phyloP scores from a whole-genome alignment of 2,113 vertebrate species.

The Nycticryphes semicollaris region DNA sequence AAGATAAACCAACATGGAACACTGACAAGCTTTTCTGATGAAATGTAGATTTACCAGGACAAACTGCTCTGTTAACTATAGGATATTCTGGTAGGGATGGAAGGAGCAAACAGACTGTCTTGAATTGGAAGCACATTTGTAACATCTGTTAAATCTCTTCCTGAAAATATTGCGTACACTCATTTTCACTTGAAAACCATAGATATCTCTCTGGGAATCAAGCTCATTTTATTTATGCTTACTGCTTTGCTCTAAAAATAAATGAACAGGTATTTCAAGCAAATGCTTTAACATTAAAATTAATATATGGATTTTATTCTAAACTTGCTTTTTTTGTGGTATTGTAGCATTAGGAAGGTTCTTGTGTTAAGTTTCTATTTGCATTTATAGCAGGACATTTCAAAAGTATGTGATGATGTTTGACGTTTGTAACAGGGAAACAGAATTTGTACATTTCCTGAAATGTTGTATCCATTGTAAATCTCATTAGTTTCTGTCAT shows the following conservation, averaged over 20 bases:
- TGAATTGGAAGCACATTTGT: background rate
- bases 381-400: background rate
- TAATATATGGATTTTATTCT: background rate
- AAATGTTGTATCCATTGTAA: background rate
- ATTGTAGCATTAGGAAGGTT: background rate
- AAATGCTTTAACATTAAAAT: background rate
- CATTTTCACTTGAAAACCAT: background rate
- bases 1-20: background rate
- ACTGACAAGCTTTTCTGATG: background rate
- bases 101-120: background rate
- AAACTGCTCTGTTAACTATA: background rate
- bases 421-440: background rate
- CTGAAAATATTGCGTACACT: background rate
- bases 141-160: background rate
- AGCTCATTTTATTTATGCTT: background rate
- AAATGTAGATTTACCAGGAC: background rate
- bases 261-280: background rate
- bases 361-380: background rate
- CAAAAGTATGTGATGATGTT: background rate
- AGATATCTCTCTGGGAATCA: background rate
- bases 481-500: background rate
- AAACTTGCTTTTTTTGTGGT: background rate
- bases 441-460: background rate
- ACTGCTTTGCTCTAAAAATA: background rate
- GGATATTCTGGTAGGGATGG: background rate